phyloP scores from a whole-genome alignment of 1,140 invertebrate species.

The Zaprionus africanus region DNA sequence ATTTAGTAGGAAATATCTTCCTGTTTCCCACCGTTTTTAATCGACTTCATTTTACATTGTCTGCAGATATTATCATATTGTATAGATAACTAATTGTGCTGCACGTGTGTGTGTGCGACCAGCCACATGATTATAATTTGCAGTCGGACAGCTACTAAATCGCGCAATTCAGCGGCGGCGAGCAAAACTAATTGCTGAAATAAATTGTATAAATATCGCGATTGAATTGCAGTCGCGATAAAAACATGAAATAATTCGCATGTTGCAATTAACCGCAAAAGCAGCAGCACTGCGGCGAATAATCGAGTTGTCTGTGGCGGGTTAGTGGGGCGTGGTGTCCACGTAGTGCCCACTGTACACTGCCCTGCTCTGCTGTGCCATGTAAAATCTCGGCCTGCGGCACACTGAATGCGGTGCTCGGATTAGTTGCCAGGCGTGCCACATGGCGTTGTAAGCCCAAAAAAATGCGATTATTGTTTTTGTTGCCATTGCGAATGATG shows the following conservation, averaged over 20 bases:
- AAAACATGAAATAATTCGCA: slow-evolving; percentile 68
- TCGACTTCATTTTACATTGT: neutral
- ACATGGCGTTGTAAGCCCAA: slow-evolving; percentile 50
- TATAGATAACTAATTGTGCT: neutral
- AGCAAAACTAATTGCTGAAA: slow-evolving; percentile 68
- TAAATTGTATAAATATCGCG: slow-evolving; percentile 78
- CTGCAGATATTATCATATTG: neutral
- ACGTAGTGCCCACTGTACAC: neutral
- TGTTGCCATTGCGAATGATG: slow-evolving; percentile 58
- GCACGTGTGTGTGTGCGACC: slow-evolving; percentile 16
- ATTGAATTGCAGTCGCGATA: slow-evolving; percentile 74
- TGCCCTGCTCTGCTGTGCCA: neutral
- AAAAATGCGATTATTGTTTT: slow-evolving; percentile 70
- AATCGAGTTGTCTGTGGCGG: slow-evolving; percentile 25
- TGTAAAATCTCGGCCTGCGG: slow-evolving; percentile 18
- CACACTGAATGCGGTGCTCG: slow-evolving; percentile 5
- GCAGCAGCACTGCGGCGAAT: slow-evolving; percentile 7
- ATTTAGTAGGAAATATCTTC: too few relatives aligned
- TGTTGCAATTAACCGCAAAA: slow-evolving; percentile 60
- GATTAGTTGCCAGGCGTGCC: slow-evolving; percentile 22
- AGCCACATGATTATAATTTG: slow-evolving; percentile 71
- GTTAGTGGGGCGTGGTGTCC: neutral
- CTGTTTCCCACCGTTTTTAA: too few relatives aligned
- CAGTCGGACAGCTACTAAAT: slow-evolving; percentile 57
- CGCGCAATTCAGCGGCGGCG: slow-evolving; percentile 36